Percentiles rank a stretch among this genome's conserved stretches.
phyloP scores from a whole-genome alignment of 2,888 invertebrate species.

The Anagyrus pseudococci region DNA sequence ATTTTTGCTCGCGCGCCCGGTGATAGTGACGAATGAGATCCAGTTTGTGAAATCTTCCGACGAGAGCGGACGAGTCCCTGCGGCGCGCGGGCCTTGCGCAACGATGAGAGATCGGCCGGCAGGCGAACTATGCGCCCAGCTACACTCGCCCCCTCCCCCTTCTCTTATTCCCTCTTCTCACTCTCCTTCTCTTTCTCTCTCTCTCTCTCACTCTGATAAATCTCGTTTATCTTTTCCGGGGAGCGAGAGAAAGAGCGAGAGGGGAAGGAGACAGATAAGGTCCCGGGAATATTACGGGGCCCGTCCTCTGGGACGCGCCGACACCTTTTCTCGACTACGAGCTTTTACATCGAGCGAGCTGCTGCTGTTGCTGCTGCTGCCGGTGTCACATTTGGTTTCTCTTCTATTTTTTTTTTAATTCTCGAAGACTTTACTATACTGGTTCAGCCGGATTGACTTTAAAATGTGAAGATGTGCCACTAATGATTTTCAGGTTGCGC shows the following conservation, averaged over 20 bases:
- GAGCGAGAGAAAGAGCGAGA: not conserved
- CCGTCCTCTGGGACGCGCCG: slow-evolving; percentile 5
- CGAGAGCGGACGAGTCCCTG: not conserved
- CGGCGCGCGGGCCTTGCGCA: slow-evolving; percentile 6
- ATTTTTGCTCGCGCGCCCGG: slow-evolving; percentile 16
- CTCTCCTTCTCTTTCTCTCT: slow-evolving; percentile 7
- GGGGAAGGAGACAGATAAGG: slow-evolving; percentile 11
- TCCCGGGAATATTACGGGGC: slow-evolving; percentile 20
- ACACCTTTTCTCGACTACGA: no score
- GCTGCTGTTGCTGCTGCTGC: no score
- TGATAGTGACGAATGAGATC: slow-evolving; percentile 35
- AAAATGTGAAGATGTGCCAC: no score
- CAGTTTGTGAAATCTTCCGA: slow-evolving; percentile 33
- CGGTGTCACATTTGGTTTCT: no score
- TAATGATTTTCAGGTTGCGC: no score
- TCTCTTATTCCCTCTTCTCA: no score
- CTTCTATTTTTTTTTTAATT: no score
- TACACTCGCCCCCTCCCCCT: not conserved
- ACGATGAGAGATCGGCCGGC: no score
- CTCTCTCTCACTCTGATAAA: slow-evolving; percentile 21
- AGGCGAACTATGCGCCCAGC: no score
- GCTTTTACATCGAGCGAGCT: no score
- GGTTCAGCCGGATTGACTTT: no score
- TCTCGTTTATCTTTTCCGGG: slow-evolving; percentile 26
- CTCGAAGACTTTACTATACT: no score